Evolutionary conservation across 2,888 invertebrate species (phyloP).

Genomic region (Julus scandinavius): DNA sequence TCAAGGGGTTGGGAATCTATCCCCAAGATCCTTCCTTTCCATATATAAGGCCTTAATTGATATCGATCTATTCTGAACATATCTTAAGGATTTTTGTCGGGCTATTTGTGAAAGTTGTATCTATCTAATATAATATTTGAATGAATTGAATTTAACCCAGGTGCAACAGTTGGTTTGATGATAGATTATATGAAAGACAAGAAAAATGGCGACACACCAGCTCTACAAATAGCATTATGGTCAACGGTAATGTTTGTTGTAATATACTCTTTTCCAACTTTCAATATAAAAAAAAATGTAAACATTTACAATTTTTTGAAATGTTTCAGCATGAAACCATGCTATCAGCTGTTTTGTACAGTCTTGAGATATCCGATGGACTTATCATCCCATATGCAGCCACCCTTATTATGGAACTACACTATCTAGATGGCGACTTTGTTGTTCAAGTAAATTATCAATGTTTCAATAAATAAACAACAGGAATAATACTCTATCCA

Average conservation of each 20-base stretch:
- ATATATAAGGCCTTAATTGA: too few relatives aligned
- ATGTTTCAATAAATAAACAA: too few relatives aligned
- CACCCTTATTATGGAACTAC: constrained; percentile 75
- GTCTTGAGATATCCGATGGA: constrained; percentile 28
- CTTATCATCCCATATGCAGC: constrained; percentile 72
- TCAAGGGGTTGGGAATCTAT: too few relatives aligned
- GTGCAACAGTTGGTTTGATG: constrained; percentile 22
- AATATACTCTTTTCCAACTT: not conserved
- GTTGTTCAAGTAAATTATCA: constrained; percentile 43
- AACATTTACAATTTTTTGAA: not conserved
- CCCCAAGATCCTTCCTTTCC: too few relatives aligned
- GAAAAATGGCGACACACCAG: not conserved
- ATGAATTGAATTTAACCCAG: not conserved
- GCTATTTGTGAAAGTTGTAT: not conserved
- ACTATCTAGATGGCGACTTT: constrained; percentile 67
- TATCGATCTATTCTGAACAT: too few relatives aligned
- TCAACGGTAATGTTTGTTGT: constrained; percentile 27
- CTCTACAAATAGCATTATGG: constrained; percentile 44
- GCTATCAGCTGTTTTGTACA: constrained; percentile 12
- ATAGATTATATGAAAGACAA: constrained; percentile 51
- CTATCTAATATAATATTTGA: not conserved
- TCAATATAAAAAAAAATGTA: not conserved
- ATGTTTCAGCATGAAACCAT: constrained; percentile 46
- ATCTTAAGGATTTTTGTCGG: not conserved
- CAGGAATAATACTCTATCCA: too few relatives aligned